Base-by-base conservation (phyloP, 30 jellyfish, hydroid and myxozoan genomes). In the Aurelia aurita region DNA sequence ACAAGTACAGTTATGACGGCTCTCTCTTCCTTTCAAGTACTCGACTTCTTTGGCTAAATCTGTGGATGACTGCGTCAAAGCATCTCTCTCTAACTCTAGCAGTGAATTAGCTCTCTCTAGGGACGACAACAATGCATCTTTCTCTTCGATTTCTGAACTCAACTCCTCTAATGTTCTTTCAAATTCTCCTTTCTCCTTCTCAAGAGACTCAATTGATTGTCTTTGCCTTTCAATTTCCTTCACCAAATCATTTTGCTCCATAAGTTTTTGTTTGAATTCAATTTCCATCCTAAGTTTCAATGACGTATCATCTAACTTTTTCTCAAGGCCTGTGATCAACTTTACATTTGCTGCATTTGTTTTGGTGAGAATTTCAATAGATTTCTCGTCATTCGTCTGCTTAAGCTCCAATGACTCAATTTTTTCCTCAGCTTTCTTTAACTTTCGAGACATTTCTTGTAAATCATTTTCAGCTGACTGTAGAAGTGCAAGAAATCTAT, bases 171-270 rank as follows among this genome's bases (percentile, higher is more conserved):
- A 19, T 10, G 58, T 57, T 14, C 44, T 6, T 12, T 70, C 74
- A 23, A 46, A 10, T 5, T 49, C 44, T 35, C 61, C 66, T 58
- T 46, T 69, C 15, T 69, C 93, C 55, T 28, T 83, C 64, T 59
- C 85, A 9, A 69, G 51, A 0, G 80, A 35, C 32, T 58, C 84
- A 6, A 83, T 58, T 9, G 58, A 44, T 15, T 43, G 64, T 31
- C 80, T 70, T 31, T 68, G 93, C 44, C 72, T 44, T 20, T 70
- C 80, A 20, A 83, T 54, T 49, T 83, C 87, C 46, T 45, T 60
- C 15, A 83, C 55, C 65, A 83, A 72, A 23, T 83, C 86, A 70
- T 75, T 83, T 43, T 70, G 93, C 63, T 71, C 93, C 39, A 83
- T 23, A 19, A 83, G 86, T 49, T 43, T 83, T 54, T 54, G 46